A percentile compares a stretch with the other conserved stretches of the same genome.
Conservation (phyloP, 2,888 invertebrate species). For the Sarcophaga variegata region DNA sequence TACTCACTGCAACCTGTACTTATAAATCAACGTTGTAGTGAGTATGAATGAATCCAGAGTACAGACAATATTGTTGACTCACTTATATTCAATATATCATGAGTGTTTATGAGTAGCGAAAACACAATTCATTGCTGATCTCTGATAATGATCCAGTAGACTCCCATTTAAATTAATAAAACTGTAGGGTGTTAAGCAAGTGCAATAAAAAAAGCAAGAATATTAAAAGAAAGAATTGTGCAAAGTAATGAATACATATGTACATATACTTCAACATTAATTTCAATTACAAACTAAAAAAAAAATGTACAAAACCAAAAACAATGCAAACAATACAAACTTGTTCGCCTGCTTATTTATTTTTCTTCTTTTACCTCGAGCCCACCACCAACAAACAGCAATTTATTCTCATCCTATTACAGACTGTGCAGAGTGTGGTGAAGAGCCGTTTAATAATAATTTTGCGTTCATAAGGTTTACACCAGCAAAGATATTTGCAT, state of each 20-base stretch:
- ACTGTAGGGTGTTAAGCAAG: no score
- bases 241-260: slow-evolving; percentile 19
- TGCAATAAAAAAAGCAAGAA: not conserved
- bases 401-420: no score
- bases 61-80: no score
- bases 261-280: slow-evolving; percentile 58
- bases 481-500: not conserved
- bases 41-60: no score
- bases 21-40: no score
- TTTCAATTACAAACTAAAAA: slow-evolving; percentile 58
- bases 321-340: slow-evolving; percentile 56
- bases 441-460: slow-evolving; percentile 34
- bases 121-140: no score
- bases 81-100: no score
- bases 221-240: not conserved
- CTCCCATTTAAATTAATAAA: no score
- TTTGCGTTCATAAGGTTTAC: slow-evolving; percentile 30
- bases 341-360: slow-evolving; percentile 52
- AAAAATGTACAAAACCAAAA: slow-evolving; percentile 1
- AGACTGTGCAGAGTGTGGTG: not conserved
- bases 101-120: no score
- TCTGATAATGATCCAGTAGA: no score
- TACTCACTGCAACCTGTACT: no score
- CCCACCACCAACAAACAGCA: no score
- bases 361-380: not conserved